Conservation (phyloP, 1,140 invertebrate genomes). For the Chelonus insularis region DNA sequence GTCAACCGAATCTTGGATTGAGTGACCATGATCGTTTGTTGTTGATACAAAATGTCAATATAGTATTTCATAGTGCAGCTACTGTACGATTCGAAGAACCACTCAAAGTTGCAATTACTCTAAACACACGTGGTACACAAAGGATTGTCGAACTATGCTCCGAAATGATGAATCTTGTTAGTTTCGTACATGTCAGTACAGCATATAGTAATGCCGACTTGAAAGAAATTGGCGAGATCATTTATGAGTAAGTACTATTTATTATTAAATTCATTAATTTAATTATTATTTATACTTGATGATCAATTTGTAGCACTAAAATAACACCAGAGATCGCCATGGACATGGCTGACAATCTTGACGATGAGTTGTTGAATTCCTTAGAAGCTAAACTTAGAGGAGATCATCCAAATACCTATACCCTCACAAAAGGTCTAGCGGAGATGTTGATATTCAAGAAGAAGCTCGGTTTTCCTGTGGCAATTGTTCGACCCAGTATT, state of each 20-base stretch:
- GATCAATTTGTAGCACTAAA: conserved; percentile 64
- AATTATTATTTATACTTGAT: no score
- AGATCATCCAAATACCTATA: conserved; percentile 87
- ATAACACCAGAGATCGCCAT: conserved; percentile 73
- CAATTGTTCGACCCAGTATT: conserved; percentile 91
- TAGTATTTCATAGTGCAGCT: conserved; percentile 93
- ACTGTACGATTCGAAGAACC: conserved; percentile 77
- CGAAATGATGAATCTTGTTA: conserved; percentile 70
- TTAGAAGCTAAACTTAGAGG: conserved; percentile 71
- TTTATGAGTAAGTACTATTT: conserved; percentile 64
- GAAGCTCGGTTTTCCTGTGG: conserved; percentile 71
- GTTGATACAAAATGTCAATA: conserved; percentile 73
- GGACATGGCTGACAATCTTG: conserved; percentile 70
- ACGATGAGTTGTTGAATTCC: conserved; percentile 67
- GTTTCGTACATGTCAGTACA: conserved; percentile 84
- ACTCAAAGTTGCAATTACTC: conserved; percentile 70
- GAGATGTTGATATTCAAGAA: conserved; percentile 74
- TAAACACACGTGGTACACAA: conserved; percentile 73
- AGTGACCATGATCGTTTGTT: conserved; percentile 60
- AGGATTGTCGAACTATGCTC: conserved; percentile 69
- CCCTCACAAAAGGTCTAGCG: conserved; percentile 82
- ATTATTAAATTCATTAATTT: no score
- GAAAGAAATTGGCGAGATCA: conserved; percentile 68
- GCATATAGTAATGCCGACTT: conserved; percentile 84
- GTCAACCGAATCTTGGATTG: conserved; percentile 67